Percentiles rank a stretch among this genome's conserved stretches.
Conservation (phyloP, 2,888 invertebrate species). For the Lochmaea crataegi region DNA sequence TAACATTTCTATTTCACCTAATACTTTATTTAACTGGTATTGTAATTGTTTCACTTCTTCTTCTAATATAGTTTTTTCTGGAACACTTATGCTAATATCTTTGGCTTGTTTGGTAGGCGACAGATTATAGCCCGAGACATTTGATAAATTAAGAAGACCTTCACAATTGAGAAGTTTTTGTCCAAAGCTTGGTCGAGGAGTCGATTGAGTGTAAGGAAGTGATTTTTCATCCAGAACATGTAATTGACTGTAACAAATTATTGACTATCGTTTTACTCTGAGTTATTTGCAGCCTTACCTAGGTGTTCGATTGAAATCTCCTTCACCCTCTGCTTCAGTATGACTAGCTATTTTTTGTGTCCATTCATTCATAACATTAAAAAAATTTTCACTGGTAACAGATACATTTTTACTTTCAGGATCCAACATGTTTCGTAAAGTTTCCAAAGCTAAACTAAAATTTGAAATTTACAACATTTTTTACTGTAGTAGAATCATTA, state of each 20-base stretch:
- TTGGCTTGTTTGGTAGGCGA: constrained; percentile 44
- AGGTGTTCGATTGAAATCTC: constrained; percentile 43
- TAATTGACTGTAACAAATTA: constrained; percentile 42
- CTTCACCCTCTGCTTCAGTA: constrained; percentile 33
- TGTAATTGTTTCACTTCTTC: constrained; percentile 53
- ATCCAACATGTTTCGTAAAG: constrained; percentile 52
- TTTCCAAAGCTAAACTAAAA: constrained; percentile 53
- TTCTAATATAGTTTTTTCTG: constrained; percentile 48
- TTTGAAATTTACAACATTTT: constrained; percentile 7
- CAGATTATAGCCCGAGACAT: constrained; percentile 50
- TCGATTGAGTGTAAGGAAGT: constrained; percentile 52
- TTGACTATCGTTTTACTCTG: neutral
- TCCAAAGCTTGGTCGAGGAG: constrained; percentile 53
- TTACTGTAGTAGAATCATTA: too few species aligned
- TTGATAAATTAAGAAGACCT: constrained; percentile 50
- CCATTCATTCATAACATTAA: constrained; percentile 55
- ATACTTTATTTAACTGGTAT: constrained; percentile 52
- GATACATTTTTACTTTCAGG: constrained; percentile 49
- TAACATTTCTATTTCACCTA: constrained; percentile 48
- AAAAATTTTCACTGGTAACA: constrained; percentile 51
- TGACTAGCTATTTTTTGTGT: constrained; percentile 49
- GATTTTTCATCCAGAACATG: constrained; percentile 45
- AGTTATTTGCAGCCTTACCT: constrained; percentile 38
- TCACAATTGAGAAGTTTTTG: constrained; percentile 49
- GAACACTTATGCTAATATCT: constrained; percentile 42